Evolutionary conservation across 2,888 invertebrate species (phyloP), one percentile per base, ranked within the genome.

Genomic region (Polymixis flavicincta): DNA sequence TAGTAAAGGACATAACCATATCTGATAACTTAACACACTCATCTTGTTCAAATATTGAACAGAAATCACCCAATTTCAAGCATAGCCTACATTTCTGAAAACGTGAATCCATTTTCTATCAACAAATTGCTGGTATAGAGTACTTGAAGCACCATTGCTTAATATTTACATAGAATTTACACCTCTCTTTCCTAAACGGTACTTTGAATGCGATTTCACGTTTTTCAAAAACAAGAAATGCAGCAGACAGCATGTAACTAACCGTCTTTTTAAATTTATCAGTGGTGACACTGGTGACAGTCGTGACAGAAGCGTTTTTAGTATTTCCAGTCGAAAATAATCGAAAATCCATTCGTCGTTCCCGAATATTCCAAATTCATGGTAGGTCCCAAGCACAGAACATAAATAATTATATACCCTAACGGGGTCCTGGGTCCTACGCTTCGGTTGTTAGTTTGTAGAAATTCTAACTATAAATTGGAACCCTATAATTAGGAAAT

Each of bases 31-130:
- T 95, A 55, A 95, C 93, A 11, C 94, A 92, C 83, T 96, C 96
- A 92, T 96, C 96, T 91, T 95, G 94, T 80, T 96, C 96, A 85
- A 94, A 96, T 85, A 96, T 96, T 65, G 96, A 96, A 89, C 96
- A 95, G 82, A 96, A 96, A 83, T 96, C 96, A 17, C 96, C 96
- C 64, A 96, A 92, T 89, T 96, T 96, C 78, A 96, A 89, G 83
- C 96, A 96, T 77, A 96, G 85, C 88, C 96, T 92, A 89, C 96
- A 96, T 90, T 96, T 96, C 83, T 95, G 95, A 88, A 95, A 95
- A 63, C 91, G 85, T 78, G 90, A 92, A 72, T 91, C 91, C 93
- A 94, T 94, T 79, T 83, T 87, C 59, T 37, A 28, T 37, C 28
- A 69, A 55, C 37, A 52, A 61, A 54, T 54, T 52, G 66, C 25